Percentiles rank a stretch among this genome's conserved stretches.
Evolutionary conservation across 1,140 invertebrate species (phyloP).

Genomic region (Druon quercuslanigerum): DNA sequence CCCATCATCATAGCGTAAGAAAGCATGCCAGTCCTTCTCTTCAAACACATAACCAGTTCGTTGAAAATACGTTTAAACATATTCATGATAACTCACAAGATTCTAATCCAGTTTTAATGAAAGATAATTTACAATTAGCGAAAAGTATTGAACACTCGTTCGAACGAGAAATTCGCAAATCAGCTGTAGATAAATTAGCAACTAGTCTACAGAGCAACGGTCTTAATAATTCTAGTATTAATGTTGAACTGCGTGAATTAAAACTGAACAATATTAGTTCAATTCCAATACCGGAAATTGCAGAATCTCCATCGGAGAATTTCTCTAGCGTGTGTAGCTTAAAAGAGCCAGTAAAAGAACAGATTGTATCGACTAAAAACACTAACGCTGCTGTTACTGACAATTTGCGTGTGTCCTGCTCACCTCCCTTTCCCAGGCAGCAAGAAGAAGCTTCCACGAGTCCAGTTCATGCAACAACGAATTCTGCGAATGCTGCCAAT

Average conservation of each 20-base stretch:
- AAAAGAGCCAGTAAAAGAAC: slow-evolving; percentile 23
- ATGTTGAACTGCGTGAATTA: slow-evolving; percentile 28
- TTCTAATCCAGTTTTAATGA: background rate
- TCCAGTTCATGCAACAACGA: slow-evolving; percentile 45
- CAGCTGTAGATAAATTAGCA: slow-evolving; percentile 14
- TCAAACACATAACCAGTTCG: background rate
- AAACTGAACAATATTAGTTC: background rate
- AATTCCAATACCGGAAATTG: background rate
- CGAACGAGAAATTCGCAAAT: background rate
- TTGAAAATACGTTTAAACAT: slow-evolving; percentile 9
- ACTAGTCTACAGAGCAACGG: background rate
- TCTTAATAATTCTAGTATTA: slow-evolving; percentile 16
- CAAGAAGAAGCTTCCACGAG: slow-evolving; percentile 56
- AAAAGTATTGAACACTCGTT: background rate
- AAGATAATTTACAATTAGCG: slow-evolving; percentile 9
- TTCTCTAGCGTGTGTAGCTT: background rate
- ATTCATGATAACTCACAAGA: slow-evolving; percentile 12
- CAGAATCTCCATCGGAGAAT: background rate
- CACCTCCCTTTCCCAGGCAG: slow-evolving; percentile 68
- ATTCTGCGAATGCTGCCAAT: slow-evolving; percentile 65
- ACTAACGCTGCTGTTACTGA: slow-evolving; percentile 72
- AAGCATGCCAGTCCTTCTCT: background rate
- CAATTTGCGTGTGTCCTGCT: slow-evolving; percentile 72
- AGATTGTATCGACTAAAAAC: slow-evolving; percentile 47
- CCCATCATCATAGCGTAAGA: slow-evolving; percentile 34